Evolutionary conservation across 2,113 vertebrate species (phyloP).

Genomic region (Hippocampus guttulatus): DNA sequence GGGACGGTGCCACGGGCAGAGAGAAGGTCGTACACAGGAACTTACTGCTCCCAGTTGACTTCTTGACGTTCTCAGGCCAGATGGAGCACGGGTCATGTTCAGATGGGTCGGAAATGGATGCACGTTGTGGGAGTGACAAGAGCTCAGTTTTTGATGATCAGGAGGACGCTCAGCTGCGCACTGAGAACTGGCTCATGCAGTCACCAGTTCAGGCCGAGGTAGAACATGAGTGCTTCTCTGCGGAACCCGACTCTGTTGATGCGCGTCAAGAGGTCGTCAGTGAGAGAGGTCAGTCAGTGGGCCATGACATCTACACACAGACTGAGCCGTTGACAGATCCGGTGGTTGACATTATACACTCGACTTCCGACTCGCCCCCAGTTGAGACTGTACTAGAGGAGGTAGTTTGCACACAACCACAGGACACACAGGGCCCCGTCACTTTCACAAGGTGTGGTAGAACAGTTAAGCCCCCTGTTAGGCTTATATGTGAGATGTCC

Average conservation of each 20-base stretch:
- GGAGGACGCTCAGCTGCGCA: background rate
- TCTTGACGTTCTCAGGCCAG: background rate
- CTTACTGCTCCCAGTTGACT: background rate
- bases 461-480: no score
- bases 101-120: background rate
- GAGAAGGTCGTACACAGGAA: constrained; percentile 9
- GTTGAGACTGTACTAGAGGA: no score
- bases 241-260: background rate
- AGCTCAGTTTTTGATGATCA: background rate
- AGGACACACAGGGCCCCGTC: no score
- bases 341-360: no score
- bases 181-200: background rate
- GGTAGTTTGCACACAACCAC: no score
- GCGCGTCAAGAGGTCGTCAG: background rate
- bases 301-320: no score
- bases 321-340: no score
- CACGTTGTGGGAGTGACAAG: background rate
- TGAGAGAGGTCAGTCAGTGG: background rate
- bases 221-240: background rate
- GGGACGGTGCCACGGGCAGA: background rate
- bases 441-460: no score
- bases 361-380: no score
- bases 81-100: background rate
- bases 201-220: background rate
- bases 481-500: no score